Evolutionary conservation across 2,888 invertebrate genomes (phyloP).

Genomic region (Spodoptera littoralis): DNA sequence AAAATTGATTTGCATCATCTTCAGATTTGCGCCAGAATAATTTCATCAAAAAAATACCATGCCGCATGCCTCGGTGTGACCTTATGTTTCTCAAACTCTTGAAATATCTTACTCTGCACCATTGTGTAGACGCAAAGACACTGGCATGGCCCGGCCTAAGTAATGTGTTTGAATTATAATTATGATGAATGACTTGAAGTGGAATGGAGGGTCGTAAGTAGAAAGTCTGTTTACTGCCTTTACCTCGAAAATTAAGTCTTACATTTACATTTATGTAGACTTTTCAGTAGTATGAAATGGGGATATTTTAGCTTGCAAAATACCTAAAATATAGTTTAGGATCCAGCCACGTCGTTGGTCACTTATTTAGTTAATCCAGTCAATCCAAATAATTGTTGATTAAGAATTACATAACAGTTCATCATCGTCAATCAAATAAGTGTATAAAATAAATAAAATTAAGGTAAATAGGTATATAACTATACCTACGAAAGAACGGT

Average conservation of each 20-base stretch:
- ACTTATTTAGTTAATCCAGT: too few species aligned
- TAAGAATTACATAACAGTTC: too few species aligned
- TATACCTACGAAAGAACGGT: too few species aligned
- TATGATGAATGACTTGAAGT: constrained; percentile 30
- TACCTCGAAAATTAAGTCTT: background rate
- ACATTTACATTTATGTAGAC: too few species aligned
- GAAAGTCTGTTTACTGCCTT: background rate
- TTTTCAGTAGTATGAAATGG: background rate
- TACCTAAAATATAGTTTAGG: too few species aligned
- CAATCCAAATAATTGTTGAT: too few species aligned
- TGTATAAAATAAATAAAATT: too few species aligned
- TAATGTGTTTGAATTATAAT: constrained; percentile 37
- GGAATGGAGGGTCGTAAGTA: background rate
- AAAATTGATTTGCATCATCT: constrained; percentile 15
- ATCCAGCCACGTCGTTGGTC: too few species aligned
- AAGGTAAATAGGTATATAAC: too few species aligned
- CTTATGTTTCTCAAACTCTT: constrained; percentile 75
- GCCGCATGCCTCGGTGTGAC: constrained; percentile 63
- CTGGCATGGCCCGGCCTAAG: constrained; percentile 15
- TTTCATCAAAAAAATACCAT: constrained; percentile 72
- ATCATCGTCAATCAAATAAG: too few species aligned
- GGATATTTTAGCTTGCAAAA: too few species aligned
- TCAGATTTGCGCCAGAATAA: constrained; percentile 63
- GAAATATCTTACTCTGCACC: constrained; percentile 71
- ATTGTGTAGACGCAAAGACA: constrained; percentile 45